Conservation (phyloP, 1,140 invertebrate genomes). For the Drosophila sproati region DNA sequence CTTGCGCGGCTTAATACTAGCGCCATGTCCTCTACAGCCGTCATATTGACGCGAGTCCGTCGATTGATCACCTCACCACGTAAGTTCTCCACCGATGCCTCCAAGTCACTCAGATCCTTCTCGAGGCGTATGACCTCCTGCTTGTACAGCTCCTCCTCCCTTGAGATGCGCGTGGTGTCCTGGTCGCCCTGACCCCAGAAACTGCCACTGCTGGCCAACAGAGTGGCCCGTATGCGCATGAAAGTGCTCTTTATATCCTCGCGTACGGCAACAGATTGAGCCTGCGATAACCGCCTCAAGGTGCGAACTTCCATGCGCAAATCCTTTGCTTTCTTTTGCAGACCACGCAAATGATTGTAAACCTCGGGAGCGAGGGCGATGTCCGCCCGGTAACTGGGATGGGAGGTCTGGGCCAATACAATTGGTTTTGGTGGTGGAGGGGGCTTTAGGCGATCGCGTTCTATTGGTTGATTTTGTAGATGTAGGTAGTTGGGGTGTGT, state of each 20-base stretch:
- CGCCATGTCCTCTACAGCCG: constrained; percentile 98
- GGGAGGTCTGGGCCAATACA: constrained; percentile 86
- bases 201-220: constrained; percentile 88
- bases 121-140: constrained; percentile 95
- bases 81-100: constrained; percentile 96
- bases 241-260: constrained; percentile 96
- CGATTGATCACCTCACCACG: constrained; percentile 97
- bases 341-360: constrained; percentile 92
- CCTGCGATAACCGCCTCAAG: constrained; percentile 94
- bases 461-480: constrained; percentile 83
- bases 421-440: constrained; percentile 94
- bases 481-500: background rate
- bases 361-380: constrained; percentile 91
- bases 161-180: constrained; percentile 86
- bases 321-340: constrained; percentile 96
- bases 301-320: constrained; percentile 94
- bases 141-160: constrained; percentile 94
- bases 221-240: constrained; percentile 91
- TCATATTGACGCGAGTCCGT: constrained; percentile 97
- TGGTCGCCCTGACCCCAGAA: constrained; percentile 86
- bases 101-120: constrained; percentile 96
- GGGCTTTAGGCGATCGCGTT: constrained; percentile 92
- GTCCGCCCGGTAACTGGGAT: constrained; percentile 87
- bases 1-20: constrained; percentile 94
- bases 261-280: constrained; percentile 94